Base-by-base conservation (phyloP, 2,888 invertebrate species). In the Balanococcus diminutus region DNA sequence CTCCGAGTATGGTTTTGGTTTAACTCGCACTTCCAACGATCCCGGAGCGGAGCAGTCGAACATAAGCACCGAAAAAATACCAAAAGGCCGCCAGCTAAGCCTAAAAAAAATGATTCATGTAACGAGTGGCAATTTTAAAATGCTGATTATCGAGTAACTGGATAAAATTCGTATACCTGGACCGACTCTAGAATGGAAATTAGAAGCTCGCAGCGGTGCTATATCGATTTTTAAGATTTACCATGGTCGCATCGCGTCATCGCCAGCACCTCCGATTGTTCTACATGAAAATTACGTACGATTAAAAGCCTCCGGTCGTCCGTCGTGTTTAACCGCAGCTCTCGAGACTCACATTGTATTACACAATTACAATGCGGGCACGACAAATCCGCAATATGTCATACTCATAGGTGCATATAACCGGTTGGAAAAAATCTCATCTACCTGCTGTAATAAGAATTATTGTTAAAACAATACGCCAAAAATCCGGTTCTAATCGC, bases 61-160 rank as follows among this genome's bases (percentile, higher is more conserved):
- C 2, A 19, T 4, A 51, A 14, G 3, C 2, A 51, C 4, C 14
- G 51, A 51, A 19, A n/a, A 8, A 22, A 61, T n/a, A n/a, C n/a
- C n/a, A n/a, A 75, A 75, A 19, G n/a, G n/a, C 75, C 75, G 25
- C 25, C 75, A 75, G 75, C 75, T 32, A 75, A 75, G 75, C 75
- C 75, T 32, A 75, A 75, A 75, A 75, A 75, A 32, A 16, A 75
- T 75, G 75, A 75, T 75, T 75, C 75, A 75, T 67, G 61, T 75
- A 75, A 75, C 75, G 75, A 75, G 75, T 75, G 2, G 75, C 75
- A 75, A 75, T 75, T 75, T 75, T 31, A 32, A 72, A 51, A 75
- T 25, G 32, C 32, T 36, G 32, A 75, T 75, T 75, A 75, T 75
- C 75, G n/a, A 51, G 3, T 32, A 19, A 32, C 0, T 25, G n/a